Percentiles rank a stretch among this genome's conserved stretches.
Conservation (phyloP, 2,113 vertebrate species). For the Elachura formosa region DNA sequence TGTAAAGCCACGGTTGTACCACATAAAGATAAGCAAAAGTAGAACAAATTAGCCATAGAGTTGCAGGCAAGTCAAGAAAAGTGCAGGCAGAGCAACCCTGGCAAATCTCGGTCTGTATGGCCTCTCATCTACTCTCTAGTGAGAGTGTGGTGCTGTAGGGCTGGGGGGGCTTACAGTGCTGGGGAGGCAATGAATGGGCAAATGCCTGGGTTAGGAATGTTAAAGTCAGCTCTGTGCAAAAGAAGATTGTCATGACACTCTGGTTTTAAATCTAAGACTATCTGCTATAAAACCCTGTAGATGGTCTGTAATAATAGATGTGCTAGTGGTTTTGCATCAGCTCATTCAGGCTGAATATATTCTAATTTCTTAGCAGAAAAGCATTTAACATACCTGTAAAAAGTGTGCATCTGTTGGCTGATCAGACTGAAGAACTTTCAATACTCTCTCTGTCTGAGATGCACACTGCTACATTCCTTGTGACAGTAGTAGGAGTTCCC, state of each 20-base stretch:
- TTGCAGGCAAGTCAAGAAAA: not conserved
- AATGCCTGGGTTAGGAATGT: not conserved
- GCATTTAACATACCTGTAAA: not conserved
- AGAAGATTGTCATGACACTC: not conserved
- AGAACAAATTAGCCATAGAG: not conserved
- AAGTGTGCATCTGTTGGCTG: not conserved
- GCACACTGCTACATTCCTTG: not conserved
- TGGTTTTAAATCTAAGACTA: not conserved
- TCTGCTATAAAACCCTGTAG: not conserved
- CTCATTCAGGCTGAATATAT: not conserved
- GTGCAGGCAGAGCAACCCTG: not conserved
- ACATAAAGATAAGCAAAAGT: not conserved
- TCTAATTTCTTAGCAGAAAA: not conserved
- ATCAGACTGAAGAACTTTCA: not conserved
- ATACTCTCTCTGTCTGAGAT: not conserved
- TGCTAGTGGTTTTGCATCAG: not conserved
- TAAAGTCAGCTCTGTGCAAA: not conserved
- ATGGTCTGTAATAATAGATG: not conserved
- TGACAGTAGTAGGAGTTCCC: not conserved
- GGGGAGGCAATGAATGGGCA: not conserved
- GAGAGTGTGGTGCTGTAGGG: not conserved
- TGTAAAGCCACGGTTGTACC: not conserved
- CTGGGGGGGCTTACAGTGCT: accelerated
- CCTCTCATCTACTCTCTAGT: not conserved
- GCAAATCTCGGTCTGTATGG: not conserved